Conservation (phyloP, 2,797 vertebrate species). For the Melanogrammus aeglefinus region DNA sequence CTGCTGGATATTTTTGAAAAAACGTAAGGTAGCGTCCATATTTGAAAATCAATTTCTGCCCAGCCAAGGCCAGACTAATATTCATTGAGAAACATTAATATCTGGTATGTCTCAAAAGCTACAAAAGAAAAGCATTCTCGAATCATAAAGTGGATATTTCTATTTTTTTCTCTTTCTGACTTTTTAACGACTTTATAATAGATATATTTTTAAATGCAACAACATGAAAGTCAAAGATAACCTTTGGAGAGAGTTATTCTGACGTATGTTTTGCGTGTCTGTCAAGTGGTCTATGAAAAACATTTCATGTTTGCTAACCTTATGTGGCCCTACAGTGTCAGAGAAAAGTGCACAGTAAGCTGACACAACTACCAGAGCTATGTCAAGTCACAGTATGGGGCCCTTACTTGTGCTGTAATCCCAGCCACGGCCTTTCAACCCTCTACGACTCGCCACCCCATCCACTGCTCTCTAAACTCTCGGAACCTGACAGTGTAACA, state of each 20-base stretch:
- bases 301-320: slow-evolving; percentile 66
- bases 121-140: slow-evolving; percentile 4
- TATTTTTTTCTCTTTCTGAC: slow-evolving; percentile 40
- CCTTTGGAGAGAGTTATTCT: slow-evolving; percentile 47
- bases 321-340: slow-evolving; percentile 70
- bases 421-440: slow-evolving; percentile 73
- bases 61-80: neutral
- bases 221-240: slow-evolving; percentile 21
- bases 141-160: slow-evolving; percentile 35
- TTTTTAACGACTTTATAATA: slow-evolving; percentile 50
- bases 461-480: slow-evolving; percentile 48
- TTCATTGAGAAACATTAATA: neutral
- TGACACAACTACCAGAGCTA: slow-evolving; percentile 50
- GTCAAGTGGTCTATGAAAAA: slow-evolving; percentile 62
- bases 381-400: slow-evolving; percentile 73
- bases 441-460: slow-evolving; percentile 55
- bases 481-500: slow-evolving; percentile 68
- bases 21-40: neutral
- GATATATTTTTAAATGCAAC: neutral
- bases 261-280: slow-evolving; percentile 44
- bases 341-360: slow-evolving; percentile 75
- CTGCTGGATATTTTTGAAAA: too few relatives aligned
- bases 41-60: neutral
- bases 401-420: slow-evolving; percentile 73
- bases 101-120: neutral